Conservation (phyloP, 2,113 vertebrate species). For the Phycodurus eques region DNA sequence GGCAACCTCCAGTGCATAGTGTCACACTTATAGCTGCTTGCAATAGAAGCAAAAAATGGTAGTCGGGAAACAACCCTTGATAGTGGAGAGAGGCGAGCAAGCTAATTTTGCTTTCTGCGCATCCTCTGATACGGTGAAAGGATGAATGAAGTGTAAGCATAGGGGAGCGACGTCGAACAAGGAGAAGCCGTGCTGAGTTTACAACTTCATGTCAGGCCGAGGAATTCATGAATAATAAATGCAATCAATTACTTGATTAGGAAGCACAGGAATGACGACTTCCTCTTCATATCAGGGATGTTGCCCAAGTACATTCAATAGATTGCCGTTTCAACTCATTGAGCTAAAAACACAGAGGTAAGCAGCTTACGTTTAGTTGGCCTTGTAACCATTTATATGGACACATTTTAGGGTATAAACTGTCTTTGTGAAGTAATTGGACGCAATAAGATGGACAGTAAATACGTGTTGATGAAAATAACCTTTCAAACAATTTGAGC, state of each 20-base stretch:
- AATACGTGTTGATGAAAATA: conserved; percentile 1
- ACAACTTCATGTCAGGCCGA: conserved; percentile 68
- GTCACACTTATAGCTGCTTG: conserved; percentile 59
- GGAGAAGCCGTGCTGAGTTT: conserved; percentile 62
- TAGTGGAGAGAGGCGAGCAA: conserved; percentile 56
- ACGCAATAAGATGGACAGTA: conserved; percentile 6
- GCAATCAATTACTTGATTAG: conserved; percentile 74
- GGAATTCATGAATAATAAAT: conserved; percentile 73
- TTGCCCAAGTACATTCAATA: conserved; percentile 52
- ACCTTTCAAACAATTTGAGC: neutral
- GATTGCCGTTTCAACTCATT: conserved; percentile 57
- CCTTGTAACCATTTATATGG: conserved; percentile 25
- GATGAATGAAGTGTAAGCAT: conserved; percentile 56
- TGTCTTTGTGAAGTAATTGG: conserved; percentile 8
- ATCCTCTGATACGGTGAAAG: conserved; percentile 47
- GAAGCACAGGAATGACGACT: conserved; percentile 64
- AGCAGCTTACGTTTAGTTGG: conserved; percentile 33
- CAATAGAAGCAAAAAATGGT: conserved; percentile 68
- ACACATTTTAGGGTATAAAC: conserved; percentile 2
- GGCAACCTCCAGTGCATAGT: conserved; percentile 31
- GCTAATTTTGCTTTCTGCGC: conserved; percentile 66
- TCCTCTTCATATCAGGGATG: conserved; percentile 60
- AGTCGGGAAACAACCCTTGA: conserved; percentile 56
- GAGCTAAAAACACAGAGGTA: conserved; percentile 49
- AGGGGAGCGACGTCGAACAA: conserved; percentile 51